Conservation (phyloP, 2,797 vertebrate species). For the Rhincodon typus region DNA sequence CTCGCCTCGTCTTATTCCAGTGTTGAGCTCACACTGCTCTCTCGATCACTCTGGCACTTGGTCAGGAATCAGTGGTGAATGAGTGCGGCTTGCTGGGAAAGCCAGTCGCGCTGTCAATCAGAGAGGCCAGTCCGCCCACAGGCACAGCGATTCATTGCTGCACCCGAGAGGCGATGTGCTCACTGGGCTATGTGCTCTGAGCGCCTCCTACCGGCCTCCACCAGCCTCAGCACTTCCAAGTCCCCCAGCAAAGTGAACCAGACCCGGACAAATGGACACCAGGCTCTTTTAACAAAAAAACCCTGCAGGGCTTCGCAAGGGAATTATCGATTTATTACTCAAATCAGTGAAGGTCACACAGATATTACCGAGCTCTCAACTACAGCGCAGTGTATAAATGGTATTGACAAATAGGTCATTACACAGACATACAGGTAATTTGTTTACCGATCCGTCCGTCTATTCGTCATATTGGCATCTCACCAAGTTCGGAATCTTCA, state of each 20-base stretch:
- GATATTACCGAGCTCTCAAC: background rate
- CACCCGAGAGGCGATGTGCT: background rate
- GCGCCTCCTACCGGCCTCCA: background rate
- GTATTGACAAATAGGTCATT: constrained; percentile 19
- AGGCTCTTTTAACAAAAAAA: background rate
- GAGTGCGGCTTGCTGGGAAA: constrained; percentile 36
- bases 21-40: constrained; percentile 22
- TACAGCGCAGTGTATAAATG: background rate
- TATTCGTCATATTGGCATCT: background rate
- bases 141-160: background rate
- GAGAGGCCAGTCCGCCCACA: background rate
- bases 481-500: background rate
- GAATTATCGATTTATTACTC: background rate
- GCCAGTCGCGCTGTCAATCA: constrained; percentile 22
- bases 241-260: background rate
- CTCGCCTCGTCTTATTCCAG: background rate
- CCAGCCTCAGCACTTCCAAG: background rate
- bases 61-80: constrained; percentile 19
- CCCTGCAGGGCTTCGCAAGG: background rate
- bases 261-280: background rate
- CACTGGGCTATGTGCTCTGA: background rate
- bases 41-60: constrained; percentile 25
- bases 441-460: background rate
- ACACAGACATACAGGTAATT: background rate
- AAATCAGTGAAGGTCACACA: background rate